Evolutionary conservation across 2,888 invertebrate genomes (phyloP), one percentile per base, ranked within the genome.

Genomic region (Cephus nigrinus): DNA sequence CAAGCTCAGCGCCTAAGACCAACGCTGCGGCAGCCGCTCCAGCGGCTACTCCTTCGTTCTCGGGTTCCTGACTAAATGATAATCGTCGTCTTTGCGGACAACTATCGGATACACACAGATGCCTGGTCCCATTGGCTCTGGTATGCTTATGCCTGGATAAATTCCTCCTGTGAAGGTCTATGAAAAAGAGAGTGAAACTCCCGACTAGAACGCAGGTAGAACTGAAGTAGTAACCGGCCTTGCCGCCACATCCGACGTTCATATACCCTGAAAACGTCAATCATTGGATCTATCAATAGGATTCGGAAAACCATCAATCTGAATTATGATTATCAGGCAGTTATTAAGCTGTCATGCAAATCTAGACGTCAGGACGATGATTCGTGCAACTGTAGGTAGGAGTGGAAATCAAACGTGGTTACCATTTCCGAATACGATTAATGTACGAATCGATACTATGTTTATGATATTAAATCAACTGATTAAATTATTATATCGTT

Each of bases 191-290:
- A 12, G 96, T 94, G 83, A 96, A 92, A 80, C 96, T 95, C 31
- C 96, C 96, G 75, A 96, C 93, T 79, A 96, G 93, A 31, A 95
- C 95, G 90, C 96, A 96, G 11, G 95, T 95, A 4, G 96, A 96
- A 88, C 96, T 96, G 92, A 97, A 96, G 92, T 96, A 97, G 92
- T 96, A 97, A 15, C 97, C 97, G 30, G 95, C 94, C 87, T 96
- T 95, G 83, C 95, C 95, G 4, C 96, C 96, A 87, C 95, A 95
- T 5, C 94, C 94, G 75, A 95, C 94, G 92, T 96, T 96, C 91
- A 97, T 95, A 92, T 96, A 97, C 72, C 96, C 96, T 96, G 92
- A 12, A 91, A 91, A 85, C 69, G 32, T 69, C 31, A 32, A 30
- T 69, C 69, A 32, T 69, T 69, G 11, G 69, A 76, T 77, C 15